Base-by-base conservation (phyloP, 2,113 vertebrate species). In the western clawed frog (Xenopus tropicalis) region DNA sequence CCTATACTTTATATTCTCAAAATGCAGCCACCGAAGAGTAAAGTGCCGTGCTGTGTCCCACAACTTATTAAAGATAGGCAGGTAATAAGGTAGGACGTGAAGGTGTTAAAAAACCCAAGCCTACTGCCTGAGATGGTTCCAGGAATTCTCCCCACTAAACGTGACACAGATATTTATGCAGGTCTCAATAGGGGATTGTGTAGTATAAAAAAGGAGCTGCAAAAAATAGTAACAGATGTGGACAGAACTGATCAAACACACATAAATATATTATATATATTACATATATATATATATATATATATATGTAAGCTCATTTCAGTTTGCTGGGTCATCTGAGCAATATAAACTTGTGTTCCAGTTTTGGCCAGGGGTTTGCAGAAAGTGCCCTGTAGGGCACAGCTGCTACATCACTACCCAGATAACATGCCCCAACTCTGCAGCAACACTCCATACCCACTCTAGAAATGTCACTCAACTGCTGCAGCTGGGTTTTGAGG, bases 141-240 rank as follows among this genome's bases (percentile, higher is more conserved):
- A 52, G 54, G 72, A 74, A 67, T 25, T 22, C 22, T 29, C 64
- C 43, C 20, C 16, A 57, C 14, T 23, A 67, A 48, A 52, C 52
- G 65, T 68, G 57, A 74, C 65, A 17, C 12, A 43, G 20, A 74
- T 74, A 37, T 37, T 42, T 23, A 75, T 37, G 51, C 42, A 22
- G 61, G 57, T 19, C 72, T 69, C 72, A 62, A 68, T 61, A 62
- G 72, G 52, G 72, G 66, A 75, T 69, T 74, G 58, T 68, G 57
- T 43, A 10, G 42, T 25, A 25, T 23, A 46, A 43, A 14, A 23
- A 71, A 72, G 52, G 25, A 25, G 8, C 22, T 62, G 46, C 9
- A 73, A 58, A 44, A 51, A 21, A 66, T 3, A 29, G 22, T 74
- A 74, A 74, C 64, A 74, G 72, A 67, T 74, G 72, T 66, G 65